Evolutionary conservation across 2,113 vertebrate species (phyloP).

Genomic region (Bos javanicus): DNA sequence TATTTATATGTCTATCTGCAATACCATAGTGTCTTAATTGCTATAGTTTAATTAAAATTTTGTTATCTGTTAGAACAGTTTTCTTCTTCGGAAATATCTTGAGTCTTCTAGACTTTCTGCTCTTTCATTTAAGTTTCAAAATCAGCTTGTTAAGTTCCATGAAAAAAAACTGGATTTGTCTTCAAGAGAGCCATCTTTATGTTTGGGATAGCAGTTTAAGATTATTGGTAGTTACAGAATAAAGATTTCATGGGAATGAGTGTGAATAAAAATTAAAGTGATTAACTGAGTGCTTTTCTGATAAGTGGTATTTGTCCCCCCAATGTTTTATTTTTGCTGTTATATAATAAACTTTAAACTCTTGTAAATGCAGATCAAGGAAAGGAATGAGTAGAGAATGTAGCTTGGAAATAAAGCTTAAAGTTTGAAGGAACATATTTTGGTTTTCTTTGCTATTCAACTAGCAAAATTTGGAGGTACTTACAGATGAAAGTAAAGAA

Average conservation of each 20-base stretch:
- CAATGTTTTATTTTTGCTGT: background rate
- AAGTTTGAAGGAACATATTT: background rate
- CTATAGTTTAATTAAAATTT: background rate
- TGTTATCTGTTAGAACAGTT: background rate
- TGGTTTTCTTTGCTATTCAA: background rate
- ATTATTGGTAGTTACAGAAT: background rate
- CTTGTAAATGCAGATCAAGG: background rate
- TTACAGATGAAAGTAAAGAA: background rate
- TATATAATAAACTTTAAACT: background rate
- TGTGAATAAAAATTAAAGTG: background rate
- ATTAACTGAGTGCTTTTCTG: background rate
- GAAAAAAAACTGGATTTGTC: background rate
- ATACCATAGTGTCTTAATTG: background rate
- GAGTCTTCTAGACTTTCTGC: background rate
- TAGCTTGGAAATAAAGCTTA: background rate
- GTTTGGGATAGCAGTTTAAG: too few relatives aligned
- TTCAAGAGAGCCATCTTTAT: background rate
- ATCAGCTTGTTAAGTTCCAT: background rate
- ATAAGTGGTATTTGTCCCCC: background rate
- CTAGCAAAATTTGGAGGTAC: background rate
- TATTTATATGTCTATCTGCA: background rate
- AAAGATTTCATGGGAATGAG: background rate
- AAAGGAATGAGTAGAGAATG: background rate
- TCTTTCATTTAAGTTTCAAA: background rate
- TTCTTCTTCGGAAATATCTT: background rate